Evolutionary conservation across 2,113 vertebrate species (phyloP), one percentile per base, ranked within the genome.

Genomic region (Hippolais icterina): DNA sequence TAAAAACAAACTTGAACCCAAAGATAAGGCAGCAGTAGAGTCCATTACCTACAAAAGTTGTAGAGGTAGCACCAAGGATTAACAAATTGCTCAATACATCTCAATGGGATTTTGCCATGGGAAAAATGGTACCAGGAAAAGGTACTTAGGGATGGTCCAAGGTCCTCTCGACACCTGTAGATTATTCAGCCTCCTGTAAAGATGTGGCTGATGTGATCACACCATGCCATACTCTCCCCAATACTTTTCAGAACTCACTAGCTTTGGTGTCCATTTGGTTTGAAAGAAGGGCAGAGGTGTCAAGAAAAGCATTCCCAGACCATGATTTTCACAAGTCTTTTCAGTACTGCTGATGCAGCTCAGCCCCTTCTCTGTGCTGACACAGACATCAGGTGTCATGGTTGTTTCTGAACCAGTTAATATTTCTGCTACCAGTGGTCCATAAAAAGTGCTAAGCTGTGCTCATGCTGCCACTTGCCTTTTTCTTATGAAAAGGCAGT

Each of bases 261-360:
- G 61, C 29, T 72, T 68, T 25, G 15, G 11, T 9, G 5, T 64
- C 57, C n/a, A 22, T 44, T 76, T 72, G 46, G 53, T 72, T 49
- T 83, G 59, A 76, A 92, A 76, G 49, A 60, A 88, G 80, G 41
- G 31, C 71, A 80, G 63, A 65, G 11, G 15, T 41, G 33, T 28
- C 63, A 28, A 88, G 17, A 63, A 71, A n/a, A 22, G 24, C 13
- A 69, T 25, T 72, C 71, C 75, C 59, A 85, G 44, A 27, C 61
- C 29, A 31, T 19, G 49, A 71, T 76, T 54, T 85, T 64, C 57
- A 79, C 5, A 6, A n/a, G 35, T 54, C 52, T 75, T 44, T 75
- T 4, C 57, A 15, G 37, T 3, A 65, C 1, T 0, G 11, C 91
- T 27, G 70, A 54, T 0, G 0, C 31, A 81, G 60, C 80, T 72